Conservation (phyloP, 2,888 invertebrate species). For the Pachycephus smyrnensis region DNA sequence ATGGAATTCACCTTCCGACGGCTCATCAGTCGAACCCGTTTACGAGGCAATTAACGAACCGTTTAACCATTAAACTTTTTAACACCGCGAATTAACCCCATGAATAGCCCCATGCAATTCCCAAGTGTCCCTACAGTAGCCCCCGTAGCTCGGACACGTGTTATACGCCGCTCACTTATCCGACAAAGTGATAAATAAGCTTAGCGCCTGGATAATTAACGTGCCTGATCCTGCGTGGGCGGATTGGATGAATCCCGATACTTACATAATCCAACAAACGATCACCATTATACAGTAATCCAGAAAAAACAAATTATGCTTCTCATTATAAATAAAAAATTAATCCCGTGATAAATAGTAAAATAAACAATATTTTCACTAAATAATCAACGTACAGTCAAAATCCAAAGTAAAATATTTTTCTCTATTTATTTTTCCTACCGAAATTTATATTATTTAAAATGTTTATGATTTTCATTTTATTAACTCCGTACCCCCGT, state of each 20-base stretch:
- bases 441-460: neutral
- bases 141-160: neutral
- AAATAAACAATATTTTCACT: too few relatives aligned
- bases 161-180: conserved; percentile 6
- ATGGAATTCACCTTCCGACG: neutral
- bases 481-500: neutral
- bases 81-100: conserved; percentile 19
- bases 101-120: neutral
- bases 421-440: neutral
- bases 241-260: neutral
- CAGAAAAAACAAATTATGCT: too few relatives aligned
- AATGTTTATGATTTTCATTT: neutral
- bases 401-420: neutral
- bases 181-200: conserved; percentile 33
- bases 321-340: neutral
- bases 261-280: neutral
- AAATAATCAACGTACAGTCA: neutral
- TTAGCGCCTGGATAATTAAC: conserved; percentile 45
- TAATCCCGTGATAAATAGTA: neutral
- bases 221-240: conserved; percentile 26
- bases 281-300: neutral
- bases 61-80: conserved; percentile 21
- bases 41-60: conserved; percentile 33
- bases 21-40: conserved; percentile 17
- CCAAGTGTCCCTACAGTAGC: neutral